Percentiles rank a stretch among this genome's conserved stretches.
These are phyloP conservation scores for Nothoprocta perdicaria DNA, from an alignment of 2,113 vertebrate genomes.

Conservation along the genomic window DNA sequence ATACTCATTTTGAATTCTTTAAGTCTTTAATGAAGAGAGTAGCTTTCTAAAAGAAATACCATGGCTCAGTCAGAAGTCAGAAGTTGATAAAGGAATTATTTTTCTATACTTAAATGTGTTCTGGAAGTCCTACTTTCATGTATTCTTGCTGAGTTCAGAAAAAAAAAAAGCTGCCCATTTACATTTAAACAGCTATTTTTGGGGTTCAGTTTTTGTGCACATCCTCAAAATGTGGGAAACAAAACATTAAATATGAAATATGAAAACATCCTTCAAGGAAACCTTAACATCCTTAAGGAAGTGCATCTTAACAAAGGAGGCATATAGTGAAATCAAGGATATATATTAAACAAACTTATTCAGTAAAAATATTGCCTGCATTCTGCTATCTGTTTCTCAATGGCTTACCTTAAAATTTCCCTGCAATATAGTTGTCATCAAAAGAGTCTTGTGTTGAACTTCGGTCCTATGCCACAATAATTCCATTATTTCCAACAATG, in stretches of 20 bases:
- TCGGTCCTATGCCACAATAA: neutral
- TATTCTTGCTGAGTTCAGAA: neutral
- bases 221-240: neutral
- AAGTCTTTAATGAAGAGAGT: neutral
- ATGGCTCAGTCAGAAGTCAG: neutral
- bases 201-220: neutral
- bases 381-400: neutral
- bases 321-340: neutral
- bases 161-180: fast-evolving
- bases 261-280: neutral
- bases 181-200: neutral
- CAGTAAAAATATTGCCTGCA: neutral
- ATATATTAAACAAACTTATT: neutral
- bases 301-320: neutral
- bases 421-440: neutral
- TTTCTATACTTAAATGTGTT: neutral
- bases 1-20: neutral
- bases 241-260: neutral
- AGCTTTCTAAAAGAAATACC: neutral
- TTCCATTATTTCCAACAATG: neutral
- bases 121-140: neutral
- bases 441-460: neutral
- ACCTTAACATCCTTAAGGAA: neutral
- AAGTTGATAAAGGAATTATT: neutral
- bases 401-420: neutral